Percentiles rank a stretch among this genome's conserved stretches.
Evolutionary conservation across 1,140 invertebrate genomes (phyloP).

Genomic region (Cyphomyrmex costatus): DNA sequence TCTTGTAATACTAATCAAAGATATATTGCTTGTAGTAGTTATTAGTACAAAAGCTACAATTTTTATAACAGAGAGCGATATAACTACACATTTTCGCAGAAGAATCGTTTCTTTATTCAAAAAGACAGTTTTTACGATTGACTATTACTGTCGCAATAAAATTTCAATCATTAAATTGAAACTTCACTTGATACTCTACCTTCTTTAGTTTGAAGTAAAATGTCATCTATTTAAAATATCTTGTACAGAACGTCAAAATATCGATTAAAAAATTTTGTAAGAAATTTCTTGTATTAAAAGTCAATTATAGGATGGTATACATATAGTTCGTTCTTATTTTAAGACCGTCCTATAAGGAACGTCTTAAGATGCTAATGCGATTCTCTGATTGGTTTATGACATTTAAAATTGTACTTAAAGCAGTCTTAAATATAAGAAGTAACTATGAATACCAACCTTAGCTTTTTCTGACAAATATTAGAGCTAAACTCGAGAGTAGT

Average conservation of each 20-base stretch:
- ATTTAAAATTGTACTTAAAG: too few species aligned
- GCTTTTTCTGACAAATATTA: background rate
- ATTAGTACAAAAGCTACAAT: background rate
- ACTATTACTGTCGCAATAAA: background rate
- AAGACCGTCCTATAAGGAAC: too few species aligned
- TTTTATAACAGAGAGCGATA: background rate
- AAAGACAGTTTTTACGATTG: background rate
- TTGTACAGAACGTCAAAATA: background rate
- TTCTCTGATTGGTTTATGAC: too few species aligned
- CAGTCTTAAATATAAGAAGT: too few species aligned
- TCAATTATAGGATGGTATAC: background rate
- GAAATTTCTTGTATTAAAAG: background rate
- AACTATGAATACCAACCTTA: too few species aligned
- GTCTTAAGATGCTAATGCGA: too few species aligned
- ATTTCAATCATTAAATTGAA: background rate
- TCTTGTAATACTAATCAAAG: background rate
- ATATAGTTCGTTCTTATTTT: too few species aligned
- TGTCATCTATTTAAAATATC: background rate
- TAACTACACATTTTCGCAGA: background rate
- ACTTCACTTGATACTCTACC: background rate
- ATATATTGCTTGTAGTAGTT: too few species aligned
- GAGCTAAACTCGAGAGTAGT: background rate
- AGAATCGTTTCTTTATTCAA: background rate
- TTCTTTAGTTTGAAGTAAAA: background rate
- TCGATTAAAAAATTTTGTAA: background rate